Conservation (phyloP, 2,888 invertebrate genomes). For the Saturnia pavonia region DNA sequence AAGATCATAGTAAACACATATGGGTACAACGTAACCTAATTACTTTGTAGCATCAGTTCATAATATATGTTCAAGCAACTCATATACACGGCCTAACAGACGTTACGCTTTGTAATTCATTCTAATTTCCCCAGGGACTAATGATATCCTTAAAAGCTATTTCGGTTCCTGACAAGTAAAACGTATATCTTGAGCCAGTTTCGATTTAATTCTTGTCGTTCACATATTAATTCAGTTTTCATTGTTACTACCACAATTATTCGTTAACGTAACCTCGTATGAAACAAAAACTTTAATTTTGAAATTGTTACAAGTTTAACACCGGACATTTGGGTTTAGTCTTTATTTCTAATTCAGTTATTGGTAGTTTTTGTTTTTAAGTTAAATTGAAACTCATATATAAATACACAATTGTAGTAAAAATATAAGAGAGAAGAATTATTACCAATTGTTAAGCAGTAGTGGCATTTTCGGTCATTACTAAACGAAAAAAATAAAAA, state of each 20-base stretch:
- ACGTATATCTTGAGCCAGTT: conserved; percentile 42
- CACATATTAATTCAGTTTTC: conserved; percentile 40
- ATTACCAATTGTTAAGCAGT: neutral
- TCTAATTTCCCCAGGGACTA: conserved; percentile 73
- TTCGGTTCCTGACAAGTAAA: conserved; percentile 51
- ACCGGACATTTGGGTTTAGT: neutral
- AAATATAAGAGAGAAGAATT: neutral
- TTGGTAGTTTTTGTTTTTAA: neutral
- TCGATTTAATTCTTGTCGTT: conserved; percentile 37
- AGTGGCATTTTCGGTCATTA: neutral
- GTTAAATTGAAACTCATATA: neutral
- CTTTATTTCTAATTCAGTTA: neutral
- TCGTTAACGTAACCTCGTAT: no score
- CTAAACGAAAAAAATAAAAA: neutral
- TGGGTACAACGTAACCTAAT: conserved; percentile 29
- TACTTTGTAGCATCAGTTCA: conserved; percentile 25
- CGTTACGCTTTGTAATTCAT: conserved; percentile 57
- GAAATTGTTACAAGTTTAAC: neutral
- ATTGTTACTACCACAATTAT: conserved; percentile 2
- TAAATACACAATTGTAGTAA: no score
- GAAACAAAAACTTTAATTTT: neutral
- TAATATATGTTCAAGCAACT: conserved; percentile 30
- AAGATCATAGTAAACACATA: conserved; percentile 15
- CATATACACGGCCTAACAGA: conserved; percentile 35
- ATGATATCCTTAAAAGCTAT: conserved; percentile 67